Conservation (phyloP, 2,888 invertebrate genomes). For the Polyommatus iphigenia region DNA sequence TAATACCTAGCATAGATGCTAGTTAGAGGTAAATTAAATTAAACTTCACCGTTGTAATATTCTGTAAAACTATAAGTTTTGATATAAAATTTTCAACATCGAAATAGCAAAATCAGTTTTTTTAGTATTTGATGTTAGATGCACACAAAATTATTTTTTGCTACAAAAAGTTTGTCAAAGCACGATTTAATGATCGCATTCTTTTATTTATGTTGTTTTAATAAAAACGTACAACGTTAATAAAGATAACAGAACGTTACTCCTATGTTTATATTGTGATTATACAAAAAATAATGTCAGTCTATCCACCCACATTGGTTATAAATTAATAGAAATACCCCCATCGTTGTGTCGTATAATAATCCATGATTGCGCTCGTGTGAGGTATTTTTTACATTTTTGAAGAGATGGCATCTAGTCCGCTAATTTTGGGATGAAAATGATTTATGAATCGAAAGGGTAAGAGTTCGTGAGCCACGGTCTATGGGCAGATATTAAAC, state of each 20-base stretch:
- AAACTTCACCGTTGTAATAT: not conserved
- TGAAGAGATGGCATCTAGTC: slow-evolving; percentile 57
- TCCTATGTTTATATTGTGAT: slow-evolving; percentile 54
- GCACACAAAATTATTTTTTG: not conserved
- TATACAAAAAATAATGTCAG: slow-evolving; percentile 72
- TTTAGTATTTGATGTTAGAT: not conserved
- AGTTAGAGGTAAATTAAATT: no score
- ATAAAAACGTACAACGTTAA: slow-evolving; percentile 54
- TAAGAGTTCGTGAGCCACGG: slow-evolving; percentile 31
- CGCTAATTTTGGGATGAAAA: slow-evolving; percentile 65
- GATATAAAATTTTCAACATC: no score
- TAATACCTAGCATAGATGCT: no score
- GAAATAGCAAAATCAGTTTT: no score
- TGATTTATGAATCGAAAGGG: slow-evolving; percentile 57
- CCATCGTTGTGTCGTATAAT: slow-evolving; percentile 73
- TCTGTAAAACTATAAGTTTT: not conserved
- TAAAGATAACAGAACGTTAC: slow-evolving; percentile 68
- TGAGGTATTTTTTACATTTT: slow-evolving; percentile 77
- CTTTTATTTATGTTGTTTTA: slow-evolving; percentile 36
- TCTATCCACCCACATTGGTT: slow-evolving; percentile 79
- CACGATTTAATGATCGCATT: slow-evolving; percentile 8
- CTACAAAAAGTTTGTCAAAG: not conserved
- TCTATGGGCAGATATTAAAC: not conserved
- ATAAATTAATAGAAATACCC: slow-evolving; percentile 80
- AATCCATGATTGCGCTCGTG: slow-evolving; percentile 73